A percentile compares a stretch with the other conserved stretches of the same genome.
Conservation (phyloP, 2,888 invertebrate genomes). For the Hydraecia micacea region DNA sequence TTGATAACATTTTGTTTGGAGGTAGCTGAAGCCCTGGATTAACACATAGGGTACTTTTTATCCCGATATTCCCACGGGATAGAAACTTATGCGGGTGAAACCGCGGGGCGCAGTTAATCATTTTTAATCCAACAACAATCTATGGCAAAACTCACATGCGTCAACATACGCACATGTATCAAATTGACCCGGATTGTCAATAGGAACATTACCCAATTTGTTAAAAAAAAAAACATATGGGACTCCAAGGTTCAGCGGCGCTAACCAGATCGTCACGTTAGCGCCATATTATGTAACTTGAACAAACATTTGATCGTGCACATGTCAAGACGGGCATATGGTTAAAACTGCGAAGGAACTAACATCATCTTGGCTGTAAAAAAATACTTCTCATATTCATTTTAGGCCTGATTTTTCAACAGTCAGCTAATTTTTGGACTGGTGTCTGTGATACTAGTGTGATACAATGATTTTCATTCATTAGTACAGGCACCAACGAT, state of each 20-base stretch:
- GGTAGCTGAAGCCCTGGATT: too few relatives aligned
- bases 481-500: not conserved
- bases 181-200: slow-evolving; percentile 83
- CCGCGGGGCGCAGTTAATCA: too few relatives aligned
- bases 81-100: too few relatives aligned
- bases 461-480: not conserved
- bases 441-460: not conserved
- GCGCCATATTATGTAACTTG: slow-evolving; percentile 56
- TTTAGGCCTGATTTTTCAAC: not conserved
- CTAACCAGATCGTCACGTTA: slow-evolving; percentile 65
- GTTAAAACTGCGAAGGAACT: slow-evolving; percentile 8
- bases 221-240: slow-evolving; percentile 82
- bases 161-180: slow-evolving; percentile 43
- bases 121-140: not conserved
- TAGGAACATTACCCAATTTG: slow-evolving; percentile 86
- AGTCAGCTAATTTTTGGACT: not conserved
- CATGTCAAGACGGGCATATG: slow-evolving; percentile 46
- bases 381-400: not conserved
- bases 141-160: slow-evolving; percentile 29
- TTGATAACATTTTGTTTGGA: too few relatives aligned
- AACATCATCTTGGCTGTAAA: not conserved
- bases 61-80: too few relatives aligned
- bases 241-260: slow-evolving; percentile 75
- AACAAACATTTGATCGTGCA: slow-evolving; percentile 58
- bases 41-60: too few relatives aligned